Conservation (phyloP, 2,113 vertebrate species). For the Oophaga pumilio region DNA sequence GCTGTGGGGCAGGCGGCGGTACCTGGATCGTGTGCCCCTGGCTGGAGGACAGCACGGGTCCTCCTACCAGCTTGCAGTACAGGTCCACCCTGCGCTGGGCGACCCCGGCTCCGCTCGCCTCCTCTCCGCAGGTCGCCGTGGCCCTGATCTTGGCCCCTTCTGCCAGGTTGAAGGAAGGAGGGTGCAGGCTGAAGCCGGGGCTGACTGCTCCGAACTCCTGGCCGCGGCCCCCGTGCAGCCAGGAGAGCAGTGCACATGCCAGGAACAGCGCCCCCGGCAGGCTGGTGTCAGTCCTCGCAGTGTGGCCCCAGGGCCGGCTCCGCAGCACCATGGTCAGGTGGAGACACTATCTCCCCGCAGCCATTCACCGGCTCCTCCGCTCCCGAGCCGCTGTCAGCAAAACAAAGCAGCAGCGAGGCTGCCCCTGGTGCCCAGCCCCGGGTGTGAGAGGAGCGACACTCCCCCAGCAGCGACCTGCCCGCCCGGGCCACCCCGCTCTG, state of each 20-base stretch:
- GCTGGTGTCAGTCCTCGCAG: background rate
- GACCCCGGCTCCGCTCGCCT: slow-evolving; percentile 64
- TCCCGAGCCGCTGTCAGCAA: background rate
- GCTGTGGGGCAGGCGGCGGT: slow-evolving; percentile 21
- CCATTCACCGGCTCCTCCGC: fast-evolving
- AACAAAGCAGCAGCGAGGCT: slow-evolving; percentile 44
- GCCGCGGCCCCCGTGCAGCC: background rate
- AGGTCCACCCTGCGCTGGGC: slow-evolving; percentile 73
- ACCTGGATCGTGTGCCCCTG: slow-evolving; percentile 85
- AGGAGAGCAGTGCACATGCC: background rate
- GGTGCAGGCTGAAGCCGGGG: slow-evolving; percentile 76
- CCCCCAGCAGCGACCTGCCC: slow-evolving; percentile 25
- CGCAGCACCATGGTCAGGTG: slow-evolving; percentile 20
- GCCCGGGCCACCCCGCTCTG: background rate
- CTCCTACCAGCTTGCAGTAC: slow-evolving; percentile 90
- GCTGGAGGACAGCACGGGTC: slow-evolving; percentile 69
- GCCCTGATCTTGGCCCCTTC: slow-evolving; percentile 75
- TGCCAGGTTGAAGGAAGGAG: slow-evolving; percentile 90
- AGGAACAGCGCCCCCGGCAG: background rate
- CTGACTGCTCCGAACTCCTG: slow-evolving; percentile 35
- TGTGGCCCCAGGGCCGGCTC: background rate
- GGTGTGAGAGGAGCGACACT: slow-evolving; percentile 19
- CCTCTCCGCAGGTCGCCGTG: slow-evolving; percentile 89
- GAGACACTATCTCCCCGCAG: background rate
- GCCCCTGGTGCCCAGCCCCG: background rate